These are phyloP conservation scores for Sialis fuliginosa DNA, from an alignment of 2,888 invertebrate genomes.

Conservation along the genomic window DNA sequence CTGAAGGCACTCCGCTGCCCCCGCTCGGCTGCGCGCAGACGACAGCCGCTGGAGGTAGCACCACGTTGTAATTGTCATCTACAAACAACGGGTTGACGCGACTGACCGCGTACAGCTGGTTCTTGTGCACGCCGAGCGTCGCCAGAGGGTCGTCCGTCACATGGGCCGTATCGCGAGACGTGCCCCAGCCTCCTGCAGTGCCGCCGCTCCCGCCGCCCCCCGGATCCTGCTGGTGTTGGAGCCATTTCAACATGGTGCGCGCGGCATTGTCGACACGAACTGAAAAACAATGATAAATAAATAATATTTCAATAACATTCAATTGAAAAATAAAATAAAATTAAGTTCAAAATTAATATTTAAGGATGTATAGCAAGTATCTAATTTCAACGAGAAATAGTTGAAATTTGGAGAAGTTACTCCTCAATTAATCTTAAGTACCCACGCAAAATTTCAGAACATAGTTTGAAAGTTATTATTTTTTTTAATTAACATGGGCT, in stretches of 20 bases:
- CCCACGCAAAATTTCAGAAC: too few species aligned
- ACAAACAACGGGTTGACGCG: constrained; percentile 17
- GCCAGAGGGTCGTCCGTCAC: constrained; percentile 33
- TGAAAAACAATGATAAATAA: too few species aligned
- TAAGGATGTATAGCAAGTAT: too few species aligned
- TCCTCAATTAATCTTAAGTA: too few species aligned
- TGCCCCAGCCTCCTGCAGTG: constrained; percentile 13
- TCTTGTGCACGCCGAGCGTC: constrained; percentile 15
- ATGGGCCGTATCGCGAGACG: constrained; percentile 11
- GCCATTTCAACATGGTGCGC: constrained; percentile 20
- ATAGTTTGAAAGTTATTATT: too few species aligned
- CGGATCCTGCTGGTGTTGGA: constrained; percentile 10
- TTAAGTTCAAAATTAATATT: too few species aligned
- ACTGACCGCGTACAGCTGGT: constrained; percentile 6
- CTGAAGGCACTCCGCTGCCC: not conserved
- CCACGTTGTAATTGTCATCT: constrained; percentile 36
- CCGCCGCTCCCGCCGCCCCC: constrained; percentile 1
- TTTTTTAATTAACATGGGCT: too few species aligned
- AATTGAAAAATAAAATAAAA: too few species aligned
- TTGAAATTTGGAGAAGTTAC: too few species aligned
- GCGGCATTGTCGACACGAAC: too few species aligned
- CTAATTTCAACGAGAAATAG: too few species aligned
- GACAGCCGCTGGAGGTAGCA: constrained; percentile 30
- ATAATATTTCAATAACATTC: too few species aligned
- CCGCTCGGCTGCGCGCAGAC: constrained; percentile 9